A percentile compares a stretch with the other conserved stretches of the same genome.
phyloP scores from a whole-genome alignment of 1,140 invertebrate species.

The Drosophila kurseongensis region DNA sequence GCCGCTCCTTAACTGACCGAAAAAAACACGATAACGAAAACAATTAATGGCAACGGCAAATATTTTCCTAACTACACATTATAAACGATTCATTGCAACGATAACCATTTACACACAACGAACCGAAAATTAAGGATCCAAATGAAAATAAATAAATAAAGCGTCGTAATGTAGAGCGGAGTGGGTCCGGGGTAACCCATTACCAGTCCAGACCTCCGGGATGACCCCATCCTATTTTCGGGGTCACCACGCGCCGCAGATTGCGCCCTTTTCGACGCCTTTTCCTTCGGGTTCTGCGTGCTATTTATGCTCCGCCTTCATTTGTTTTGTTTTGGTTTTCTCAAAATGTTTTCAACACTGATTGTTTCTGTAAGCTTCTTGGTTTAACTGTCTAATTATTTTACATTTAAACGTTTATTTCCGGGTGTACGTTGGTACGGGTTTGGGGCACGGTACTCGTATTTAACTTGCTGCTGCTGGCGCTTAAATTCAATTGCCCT shows the following conservation, averaged over 20 bases:
- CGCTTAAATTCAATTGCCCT: conserved; percentile 69
- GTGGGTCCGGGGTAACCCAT: conserved; percentile 5
- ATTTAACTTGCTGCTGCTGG: conserved; percentile 56
- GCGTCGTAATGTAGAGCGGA: conserved; percentile 25
- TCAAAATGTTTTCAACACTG: conserved; percentile 84
- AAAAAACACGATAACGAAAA: conserved; percentile 28
- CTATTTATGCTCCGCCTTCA: conserved; percentile 28
- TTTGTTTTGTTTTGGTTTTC: conserved; percentile 57
- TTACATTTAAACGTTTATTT: conserved; percentile 82
- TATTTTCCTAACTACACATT: conserved; percentile 73
- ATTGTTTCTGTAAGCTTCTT: conserved; percentile 85
- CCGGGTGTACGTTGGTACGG: conserved; percentile 26
- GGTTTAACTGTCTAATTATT: conserved; percentile 84
- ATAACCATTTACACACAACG: conserved; percentile 63
- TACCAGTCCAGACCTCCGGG: not conserved
- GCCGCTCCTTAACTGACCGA: conserved; percentile 3
- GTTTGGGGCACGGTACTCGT: conserved; percentile 22
- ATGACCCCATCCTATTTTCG: conserved; percentile 48
- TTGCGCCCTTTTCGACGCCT: conserved; percentile 56
- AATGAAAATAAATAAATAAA: conserved; percentile 58
- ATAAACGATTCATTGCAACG: conserved; percentile 58
- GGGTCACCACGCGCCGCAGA: conserved; percentile 57
- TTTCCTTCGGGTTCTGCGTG: conserved; percentile 29
- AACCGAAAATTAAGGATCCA: conserved; percentile 32
- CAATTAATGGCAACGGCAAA: conserved; percentile 53